These are phyloP conservation scores for Lophochroa leadbeateri DNA, from an alignment of 2,113 vertebrate species.

Conservation along the genomic window DNA sequence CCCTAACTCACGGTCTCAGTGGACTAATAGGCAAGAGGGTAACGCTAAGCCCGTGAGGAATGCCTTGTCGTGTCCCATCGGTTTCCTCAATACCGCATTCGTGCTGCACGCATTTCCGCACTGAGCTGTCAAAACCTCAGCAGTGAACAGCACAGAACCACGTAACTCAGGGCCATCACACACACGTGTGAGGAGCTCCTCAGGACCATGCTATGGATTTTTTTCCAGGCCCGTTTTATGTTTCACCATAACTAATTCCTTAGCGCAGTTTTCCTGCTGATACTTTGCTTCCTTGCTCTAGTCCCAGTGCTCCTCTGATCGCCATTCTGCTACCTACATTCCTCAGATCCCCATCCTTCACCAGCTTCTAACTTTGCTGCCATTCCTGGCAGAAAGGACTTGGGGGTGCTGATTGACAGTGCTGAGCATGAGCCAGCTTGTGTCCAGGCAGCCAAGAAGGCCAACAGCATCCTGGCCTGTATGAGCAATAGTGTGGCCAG, in stretches of 20 bases:
- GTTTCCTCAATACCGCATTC: rapidly evolving
- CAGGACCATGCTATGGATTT: neutral
- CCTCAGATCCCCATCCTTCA: rapidly evolving
- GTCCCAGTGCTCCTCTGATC: rapidly evolving
- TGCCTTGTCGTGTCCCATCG: neutral
- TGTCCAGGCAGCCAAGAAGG: neutral
- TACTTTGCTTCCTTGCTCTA: no score
- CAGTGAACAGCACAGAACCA: rapidly evolving
- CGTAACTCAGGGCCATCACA: rapidly evolving
- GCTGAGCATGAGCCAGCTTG: neutral
- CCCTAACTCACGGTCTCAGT: rapidly evolving
- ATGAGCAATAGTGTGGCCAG: neutral
- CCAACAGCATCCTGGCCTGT: neutral
- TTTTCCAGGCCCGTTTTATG: neutral
- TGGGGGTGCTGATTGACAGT: neutral
- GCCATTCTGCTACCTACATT: rapidly evolving
- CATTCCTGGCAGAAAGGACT: neutral
- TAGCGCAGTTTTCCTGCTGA: neutral
- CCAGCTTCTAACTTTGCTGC: no score
- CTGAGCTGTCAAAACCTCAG: no score
- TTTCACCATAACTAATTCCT: no score
- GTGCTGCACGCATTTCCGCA: rapidly evolving
- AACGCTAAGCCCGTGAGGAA: rapidly evolving
- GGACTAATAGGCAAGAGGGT: neutral
- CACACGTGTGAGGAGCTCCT: rapidly evolving